Percentiles rank a stretch among this genome's conserved stretches.
Conservation (phyloP, 2,113 vertebrate genomes). For the Scomber scombrus region DNA sequence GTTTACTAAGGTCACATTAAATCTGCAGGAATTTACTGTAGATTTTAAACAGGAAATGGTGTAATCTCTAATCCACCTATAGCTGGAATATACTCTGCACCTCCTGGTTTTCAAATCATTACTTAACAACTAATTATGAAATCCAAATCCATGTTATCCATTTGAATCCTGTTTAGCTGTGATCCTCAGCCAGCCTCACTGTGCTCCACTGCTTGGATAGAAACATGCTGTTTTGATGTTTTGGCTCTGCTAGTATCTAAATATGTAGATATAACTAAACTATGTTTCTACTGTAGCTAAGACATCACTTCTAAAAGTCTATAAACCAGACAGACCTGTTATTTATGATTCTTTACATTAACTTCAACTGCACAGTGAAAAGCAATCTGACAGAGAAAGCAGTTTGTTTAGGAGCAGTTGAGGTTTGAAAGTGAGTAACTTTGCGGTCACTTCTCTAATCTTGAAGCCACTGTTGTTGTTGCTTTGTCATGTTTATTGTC, state of each 20-base stretch:
- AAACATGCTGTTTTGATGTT: background rate
- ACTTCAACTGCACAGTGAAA: background rate
- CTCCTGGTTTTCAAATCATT: background rate
- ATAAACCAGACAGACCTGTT: background rate
- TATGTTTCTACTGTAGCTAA: too few species aligned
- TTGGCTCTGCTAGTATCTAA: background rate
- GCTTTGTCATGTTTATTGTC: too few species aligned
- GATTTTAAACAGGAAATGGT: too few species aligned
- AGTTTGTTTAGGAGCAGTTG: too few species aligned
- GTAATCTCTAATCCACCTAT: too few species aligned
- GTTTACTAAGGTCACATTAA: too few species aligned
- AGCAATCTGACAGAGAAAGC: background rate
- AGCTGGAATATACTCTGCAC: too few species aligned
- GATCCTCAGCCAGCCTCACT: background rate
- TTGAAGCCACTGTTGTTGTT: too few species aligned
- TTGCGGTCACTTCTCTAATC: too few species aligned
- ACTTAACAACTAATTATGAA: background rate
- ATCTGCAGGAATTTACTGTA: too few species aligned
- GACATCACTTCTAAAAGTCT: background rate
- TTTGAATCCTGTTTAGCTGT: background rate
- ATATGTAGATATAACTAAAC: background rate
- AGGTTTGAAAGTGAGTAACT: too few species aligned
- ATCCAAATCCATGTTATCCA: background rate
- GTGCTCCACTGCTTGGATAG: background rate
- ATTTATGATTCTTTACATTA: background rate